phyloP scores from a whole-genome alignment of 2,113 vertebrate genomes.

The Phycodurus eques region DNA sequence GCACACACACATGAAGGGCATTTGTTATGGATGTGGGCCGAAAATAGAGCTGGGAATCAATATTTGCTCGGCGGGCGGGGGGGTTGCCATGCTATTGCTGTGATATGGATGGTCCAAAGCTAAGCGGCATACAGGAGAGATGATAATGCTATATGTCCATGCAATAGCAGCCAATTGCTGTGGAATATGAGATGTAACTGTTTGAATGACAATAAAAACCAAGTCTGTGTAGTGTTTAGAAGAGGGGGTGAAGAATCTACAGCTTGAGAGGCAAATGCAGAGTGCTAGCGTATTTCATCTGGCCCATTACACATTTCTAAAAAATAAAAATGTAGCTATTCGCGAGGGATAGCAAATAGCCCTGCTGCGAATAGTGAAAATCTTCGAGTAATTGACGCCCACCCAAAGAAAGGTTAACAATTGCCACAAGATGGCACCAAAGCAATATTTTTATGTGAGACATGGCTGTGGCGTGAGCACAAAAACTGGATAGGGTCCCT shows the following conservation, averaged over 20 bases:
- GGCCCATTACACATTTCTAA: neutral
- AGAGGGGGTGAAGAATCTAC: neutral
- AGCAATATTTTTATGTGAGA: neutral
- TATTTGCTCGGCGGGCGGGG: neutral
- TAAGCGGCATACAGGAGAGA: neutral
- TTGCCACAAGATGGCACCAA: neutral
- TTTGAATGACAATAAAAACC: neutral
- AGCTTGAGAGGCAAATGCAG: neutral
- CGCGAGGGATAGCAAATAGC: neutral
- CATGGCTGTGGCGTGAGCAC: neutral
- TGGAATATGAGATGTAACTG: neutral
- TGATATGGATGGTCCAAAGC: neutral
- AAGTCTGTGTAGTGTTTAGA: too few relatives aligned
- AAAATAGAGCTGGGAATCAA: neutral
- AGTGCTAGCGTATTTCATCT: neutral
- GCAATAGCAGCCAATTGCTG: neutral
- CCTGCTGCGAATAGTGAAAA: neutral
- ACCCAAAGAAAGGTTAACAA: neutral
- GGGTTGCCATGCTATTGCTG: neutral
- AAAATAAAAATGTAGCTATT: neutral
- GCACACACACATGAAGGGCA: neutral
- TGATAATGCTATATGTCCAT: neutral
- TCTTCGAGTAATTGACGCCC: neutral
- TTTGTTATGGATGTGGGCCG: neutral
- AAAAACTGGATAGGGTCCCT: neutral